Base-by-base conservation (phyloP, 2,888 invertebrate species). In the Linnaemya tessellans region DNA sequence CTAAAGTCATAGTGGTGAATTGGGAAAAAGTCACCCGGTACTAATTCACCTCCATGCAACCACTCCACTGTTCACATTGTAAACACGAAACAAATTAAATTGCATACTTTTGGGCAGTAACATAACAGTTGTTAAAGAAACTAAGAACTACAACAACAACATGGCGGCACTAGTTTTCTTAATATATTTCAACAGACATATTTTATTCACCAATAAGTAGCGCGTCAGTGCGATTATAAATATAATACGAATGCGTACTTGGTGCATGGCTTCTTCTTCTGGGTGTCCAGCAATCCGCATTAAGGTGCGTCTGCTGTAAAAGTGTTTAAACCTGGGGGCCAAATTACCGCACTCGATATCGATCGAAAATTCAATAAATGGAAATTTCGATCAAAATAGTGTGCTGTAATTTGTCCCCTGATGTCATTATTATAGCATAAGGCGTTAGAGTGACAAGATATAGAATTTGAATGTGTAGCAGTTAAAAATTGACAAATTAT, bases 31-130 rank as follows among this genome's bases (percentile, higher is more conserved):
- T n/a, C n/a, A n/a, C n/a, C n/a, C n/a, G n/a, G n/a, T n/a, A n/a
- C n/a, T n/a, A 38, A 38, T 38, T 38, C 11, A 11, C 3, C 1
- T 10, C 7, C 8, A 3, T 38, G 1, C 43, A 15, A 15, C 15
- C 35, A 13, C 0, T 51, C 35, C 51, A 78, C 79, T 54, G 79
- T 79, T 2, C 0, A 30, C 8, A 67, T 60, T 62, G 60, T 60
- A 30, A 56, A 58, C 51, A 78, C 49, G 38, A 41, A 68, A 10
- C 38, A 38, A 38, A 13, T 43, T 56, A 73, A 64, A 68, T 65
- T 64, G 80, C 80, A 84, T 84, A 80, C 65, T 84, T 84, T 75
- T 84, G 58, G 80, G 84, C 84, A 75, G 70, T 65, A 51, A 71
- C 71, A 51, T 56, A 70, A 58, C 60, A 62, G 56, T 68, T 60